These are phyloP conservation scores for Noturus placidus DNA, from an alignment of 2,113 vertebrate species.

Conservation along the genomic window DNA sequence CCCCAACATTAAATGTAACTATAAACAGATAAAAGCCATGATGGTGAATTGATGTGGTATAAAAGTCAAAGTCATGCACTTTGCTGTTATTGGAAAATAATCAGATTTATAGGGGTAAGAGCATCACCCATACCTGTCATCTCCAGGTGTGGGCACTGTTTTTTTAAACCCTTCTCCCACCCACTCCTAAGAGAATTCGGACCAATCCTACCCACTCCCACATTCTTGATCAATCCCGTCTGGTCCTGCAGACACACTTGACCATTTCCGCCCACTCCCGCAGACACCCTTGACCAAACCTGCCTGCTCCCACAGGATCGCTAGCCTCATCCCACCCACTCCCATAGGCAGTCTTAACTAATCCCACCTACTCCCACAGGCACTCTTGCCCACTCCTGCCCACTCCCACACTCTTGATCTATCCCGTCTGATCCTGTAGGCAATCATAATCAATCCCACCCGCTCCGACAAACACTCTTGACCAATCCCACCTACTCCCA, in stretches of 20 bases:
- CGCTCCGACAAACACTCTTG: not conserved
- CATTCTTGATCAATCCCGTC: not conserved
- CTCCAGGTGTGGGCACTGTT: not conserved
- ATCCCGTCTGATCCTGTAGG: not conserved
- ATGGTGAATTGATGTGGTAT: not conserved
- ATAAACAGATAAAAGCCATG: not conserved
- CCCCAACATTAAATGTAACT: not conserved
- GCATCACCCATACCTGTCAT: not conserved
- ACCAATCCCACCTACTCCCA: not conserved
- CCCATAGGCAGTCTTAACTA: not conserved
- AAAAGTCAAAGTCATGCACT: not conserved
- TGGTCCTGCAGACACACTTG: not conserved
- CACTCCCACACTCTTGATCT: not conserved
- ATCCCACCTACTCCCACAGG: not conserved
- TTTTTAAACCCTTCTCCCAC: not conserved
- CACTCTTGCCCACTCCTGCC: not conserved
- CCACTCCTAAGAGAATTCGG: not conserved
- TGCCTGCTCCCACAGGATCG: not conserved
- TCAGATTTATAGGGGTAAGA: not conserved
- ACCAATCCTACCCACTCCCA: not conserved
- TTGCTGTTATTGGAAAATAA: not conserved
- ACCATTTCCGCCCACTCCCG: not conserved
- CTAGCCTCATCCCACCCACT: not conserved
- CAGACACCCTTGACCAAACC: not conserved
- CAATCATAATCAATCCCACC: not conserved